Percentiles rank a stretch among this genome's conserved stretches.
Conservation (phyloP, 1,140 invertebrate species). For the Drosophila pseudoobscura region DNA sequence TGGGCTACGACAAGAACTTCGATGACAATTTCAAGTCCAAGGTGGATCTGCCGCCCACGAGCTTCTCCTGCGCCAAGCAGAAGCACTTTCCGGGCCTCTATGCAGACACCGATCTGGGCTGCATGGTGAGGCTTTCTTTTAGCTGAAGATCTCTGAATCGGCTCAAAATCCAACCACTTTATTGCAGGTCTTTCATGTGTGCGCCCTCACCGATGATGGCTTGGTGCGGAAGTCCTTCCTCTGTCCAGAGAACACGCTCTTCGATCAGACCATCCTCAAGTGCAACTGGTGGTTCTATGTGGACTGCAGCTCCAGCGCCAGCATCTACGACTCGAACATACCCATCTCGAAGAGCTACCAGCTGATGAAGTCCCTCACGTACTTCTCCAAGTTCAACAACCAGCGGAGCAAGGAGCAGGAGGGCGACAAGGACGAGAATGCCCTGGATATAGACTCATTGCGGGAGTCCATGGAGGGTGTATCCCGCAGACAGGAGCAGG, state of each 20-base stretch:
- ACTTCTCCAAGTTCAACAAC: constrained; percentile 89
- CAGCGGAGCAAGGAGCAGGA: constrained; percentile 55
- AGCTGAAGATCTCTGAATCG: neutral
- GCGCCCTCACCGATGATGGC: constrained; percentile 93
- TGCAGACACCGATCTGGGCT: constrained; percentile 94
- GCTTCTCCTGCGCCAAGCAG: constrained; percentile 93
- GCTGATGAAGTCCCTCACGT: constrained; percentile 93
- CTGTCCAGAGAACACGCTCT: constrained; percentile 94
- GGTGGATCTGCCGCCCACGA: constrained; percentile 92
- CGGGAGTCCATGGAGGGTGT: constrained; percentile 76
- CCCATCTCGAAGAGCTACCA: constrained; percentile 95
- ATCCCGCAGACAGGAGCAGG: constrained; percentile 58
- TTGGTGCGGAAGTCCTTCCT: constrained; percentile 94
- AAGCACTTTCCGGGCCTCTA: constrained; percentile 95
- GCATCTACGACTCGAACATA: constrained; percentile 93
- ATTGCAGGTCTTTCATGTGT: constrained; percentile 93
- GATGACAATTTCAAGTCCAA: constrained; percentile 93
- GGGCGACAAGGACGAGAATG: constrained; percentile 66
- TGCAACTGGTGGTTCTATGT: constrained; percentile 97
- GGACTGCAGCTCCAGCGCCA: constrained; percentile 91
- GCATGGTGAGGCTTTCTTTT: constrained; percentile 88
- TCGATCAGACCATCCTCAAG: constrained; percentile 94
- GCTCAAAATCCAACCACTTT: neutral
- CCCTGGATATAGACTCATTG: constrained; percentile 66
- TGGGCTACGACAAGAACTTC: constrained; percentile 93